Conservation (phyloP, 2,797 vertebrate genomes). For the Molossus molossus region DNA sequence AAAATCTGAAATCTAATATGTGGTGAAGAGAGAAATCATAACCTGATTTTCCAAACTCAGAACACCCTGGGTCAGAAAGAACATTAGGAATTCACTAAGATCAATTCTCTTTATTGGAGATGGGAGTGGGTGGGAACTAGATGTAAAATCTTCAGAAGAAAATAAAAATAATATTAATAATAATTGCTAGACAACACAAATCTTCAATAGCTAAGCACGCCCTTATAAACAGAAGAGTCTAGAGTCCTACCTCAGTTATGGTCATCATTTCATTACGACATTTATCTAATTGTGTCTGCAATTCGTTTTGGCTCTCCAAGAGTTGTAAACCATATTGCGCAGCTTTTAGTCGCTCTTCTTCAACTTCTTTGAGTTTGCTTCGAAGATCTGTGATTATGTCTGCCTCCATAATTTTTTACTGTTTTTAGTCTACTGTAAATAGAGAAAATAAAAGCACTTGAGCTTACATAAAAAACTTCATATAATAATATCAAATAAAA, state of each 20-base stretch:
- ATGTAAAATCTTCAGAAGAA: neutral
- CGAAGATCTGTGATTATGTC: conserved; percentile 86
- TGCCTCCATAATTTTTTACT: conserved; percentile 86
- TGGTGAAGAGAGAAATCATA: neutral
- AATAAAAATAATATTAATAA: neutral
- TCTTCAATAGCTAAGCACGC: neutral
- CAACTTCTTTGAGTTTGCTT: conserved; percentile 92
- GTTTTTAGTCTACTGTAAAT: neutral
- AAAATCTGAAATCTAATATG: neutral
- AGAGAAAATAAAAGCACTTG: conserved; percentile 56
- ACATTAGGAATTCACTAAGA: conserved; percentile 29
- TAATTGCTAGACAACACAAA: neutral
- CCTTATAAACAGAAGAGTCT: neutral
- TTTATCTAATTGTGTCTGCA: conserved; percentile 95
- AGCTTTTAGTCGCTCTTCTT: conserved; percentile 93
- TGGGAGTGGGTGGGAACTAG: neutral
- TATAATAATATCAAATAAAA: neutral
- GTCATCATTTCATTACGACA: conserved; percentile 93
- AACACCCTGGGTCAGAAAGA: neutral
- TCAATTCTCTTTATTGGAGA: neutral
- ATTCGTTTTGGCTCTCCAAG: conserved; percentile 94
- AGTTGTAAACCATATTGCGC: conserved; percentile 96
- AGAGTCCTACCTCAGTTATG: conserved; percentile 92
- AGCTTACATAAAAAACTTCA: conserved; percentile 37
- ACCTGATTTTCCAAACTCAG: conserved; percentile 35